Evolutionary conservation across 2,888 invertebrate species (phyloP).

Genomic region (Nephrotoma appendiculata): DNA sequence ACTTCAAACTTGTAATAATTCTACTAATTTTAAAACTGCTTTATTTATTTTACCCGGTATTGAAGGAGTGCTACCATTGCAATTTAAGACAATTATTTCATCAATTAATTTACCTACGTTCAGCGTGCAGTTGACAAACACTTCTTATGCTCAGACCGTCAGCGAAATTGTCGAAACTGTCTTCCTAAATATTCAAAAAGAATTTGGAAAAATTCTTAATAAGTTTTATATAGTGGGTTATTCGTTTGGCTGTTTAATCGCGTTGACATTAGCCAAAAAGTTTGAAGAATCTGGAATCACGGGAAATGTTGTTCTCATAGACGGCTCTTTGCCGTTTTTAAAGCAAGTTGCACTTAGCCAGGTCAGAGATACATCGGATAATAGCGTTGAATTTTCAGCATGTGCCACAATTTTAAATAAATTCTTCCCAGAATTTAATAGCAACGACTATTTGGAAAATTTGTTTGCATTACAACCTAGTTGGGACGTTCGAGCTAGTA

Average conservation of each 20-base stretch:
- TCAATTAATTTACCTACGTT: constrained; percentile 19
- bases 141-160: background rate
- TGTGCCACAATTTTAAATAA: constrained; percentile 19
- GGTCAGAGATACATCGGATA: constrained; percentile 14
- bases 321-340: constrained; percentile 63
- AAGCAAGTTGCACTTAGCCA: constrained; percentile 25
- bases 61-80: constrained; percentile 43
- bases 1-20: constrained; percentile 31
- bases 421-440: constrained; percentile 25
- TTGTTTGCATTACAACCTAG: constrained; percentile 39
- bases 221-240: constrained; percentile 71
- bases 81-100: constrained; percentile 27
- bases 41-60: constrained; percentile 49
- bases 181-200: background rate
- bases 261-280: constrained; percentile 57
- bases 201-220: constrained; percentile 36
- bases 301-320: constrained; percentile 57
- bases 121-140: constrained; percentile 24
- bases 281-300: constrained; percentile 50
- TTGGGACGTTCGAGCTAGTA: constrained; percentile 41
- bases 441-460: constrained; percentile 20
- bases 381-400: constrained; percentile 23
- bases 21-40: constrained; percentile 17
- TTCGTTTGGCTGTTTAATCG: constrained; percentile 70
- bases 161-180: background rate